Percentiles rank a stretch among this genome's conserved stretches.
phyloP scores from a whole-genome alignment of 2,797 vertebrate species.

The Pipistrellus pygmaeus region DNA sequence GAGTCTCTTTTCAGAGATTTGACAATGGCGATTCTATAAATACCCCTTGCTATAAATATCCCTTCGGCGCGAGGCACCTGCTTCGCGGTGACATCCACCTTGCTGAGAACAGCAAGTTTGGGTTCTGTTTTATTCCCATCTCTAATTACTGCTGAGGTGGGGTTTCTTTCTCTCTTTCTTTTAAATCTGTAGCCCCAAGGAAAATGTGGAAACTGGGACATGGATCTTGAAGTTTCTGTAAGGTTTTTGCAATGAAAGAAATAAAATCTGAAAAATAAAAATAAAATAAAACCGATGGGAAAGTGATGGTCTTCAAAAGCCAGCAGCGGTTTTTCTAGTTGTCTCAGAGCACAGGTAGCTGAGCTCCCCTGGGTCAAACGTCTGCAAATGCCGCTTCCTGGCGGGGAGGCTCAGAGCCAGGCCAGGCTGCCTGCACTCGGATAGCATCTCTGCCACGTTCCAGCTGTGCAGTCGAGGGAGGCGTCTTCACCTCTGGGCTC shows the following conservation, averaged over 20 bases:
- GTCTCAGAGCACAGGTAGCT: background rate
- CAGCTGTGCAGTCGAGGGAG: background rate
- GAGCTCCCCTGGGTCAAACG: background rate
- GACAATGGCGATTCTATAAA: background rate
- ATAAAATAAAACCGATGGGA: background rate
- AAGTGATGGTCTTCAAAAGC: background rate
- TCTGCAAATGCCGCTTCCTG: background rate
- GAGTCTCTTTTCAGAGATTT: conserved; percentile 32
- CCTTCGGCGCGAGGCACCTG: background rate
- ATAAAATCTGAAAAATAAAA: background rate
- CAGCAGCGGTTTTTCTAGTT: background rate
- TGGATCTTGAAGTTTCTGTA: background rate
- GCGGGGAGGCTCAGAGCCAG: background rate
- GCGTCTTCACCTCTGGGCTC: background rate
- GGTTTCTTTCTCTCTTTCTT: background rate
- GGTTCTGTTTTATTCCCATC: background rate
- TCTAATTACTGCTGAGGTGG: conserved; percentile 35
- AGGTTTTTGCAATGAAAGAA: background rate
- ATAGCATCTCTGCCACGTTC: fast-evolving
- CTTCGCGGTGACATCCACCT: background rate
- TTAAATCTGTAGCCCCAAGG: background rate
- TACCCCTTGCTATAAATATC: conserved; percentile 68
- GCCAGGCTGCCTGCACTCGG: background rate
- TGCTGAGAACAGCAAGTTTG: conserved; percentile 41
- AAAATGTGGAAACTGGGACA: background rate